phyloP scores from a whole-genome alignment of 2,888 invertebrate species.

The Laothoe populi region DNA sequence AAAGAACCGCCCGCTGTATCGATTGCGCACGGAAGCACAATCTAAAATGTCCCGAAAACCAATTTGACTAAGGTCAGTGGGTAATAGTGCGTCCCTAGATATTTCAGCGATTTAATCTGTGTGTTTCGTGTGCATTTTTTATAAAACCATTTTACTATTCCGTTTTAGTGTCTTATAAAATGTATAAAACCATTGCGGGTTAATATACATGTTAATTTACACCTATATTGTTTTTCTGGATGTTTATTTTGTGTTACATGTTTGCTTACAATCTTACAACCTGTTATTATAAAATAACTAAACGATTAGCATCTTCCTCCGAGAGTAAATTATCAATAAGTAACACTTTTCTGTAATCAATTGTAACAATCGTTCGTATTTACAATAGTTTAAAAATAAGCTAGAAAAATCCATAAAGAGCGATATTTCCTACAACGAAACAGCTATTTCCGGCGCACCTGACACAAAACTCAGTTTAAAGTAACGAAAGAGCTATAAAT shows the following conservation, averaged over 20 bases:
- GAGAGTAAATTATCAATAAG: too few species aligned
- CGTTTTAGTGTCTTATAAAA: constrained; percentile 21
- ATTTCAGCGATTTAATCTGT: constrained; percentile 23
- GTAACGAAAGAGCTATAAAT: constrained; percentile 57
- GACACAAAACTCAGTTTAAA: constrained; percentile 41
- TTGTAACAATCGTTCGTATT: too few species aligned
- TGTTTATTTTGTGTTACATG: too few species aligned
- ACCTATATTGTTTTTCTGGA: too few species aligned
- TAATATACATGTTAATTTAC: too few species aligned
- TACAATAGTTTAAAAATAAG: constrained; percentile 19
- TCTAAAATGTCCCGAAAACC: constrained; percentile 54
- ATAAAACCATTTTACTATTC: not conserved
- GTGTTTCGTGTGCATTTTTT: not conserved
- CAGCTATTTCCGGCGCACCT: constrained; percentile 47
- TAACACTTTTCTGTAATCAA: too few species aligned
- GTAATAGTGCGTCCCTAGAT: constrained; percentile 24
- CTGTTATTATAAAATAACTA: too few species aligned
- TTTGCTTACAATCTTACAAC: too few species aligned
- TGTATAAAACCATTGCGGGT: not conserved
- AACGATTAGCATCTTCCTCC: too few species aligned
- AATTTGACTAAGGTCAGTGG: constrained; percentile 49
- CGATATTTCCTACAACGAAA: constrained; percentile 28
- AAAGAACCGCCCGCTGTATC: constrained; percentile 53
- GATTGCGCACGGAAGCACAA: constrained; percentile 51
- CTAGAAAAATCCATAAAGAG: constrained; percentile 16